Conservation (phyloP, 2,888 invertebrate species). For the Metallyticus violacea region DNA sequence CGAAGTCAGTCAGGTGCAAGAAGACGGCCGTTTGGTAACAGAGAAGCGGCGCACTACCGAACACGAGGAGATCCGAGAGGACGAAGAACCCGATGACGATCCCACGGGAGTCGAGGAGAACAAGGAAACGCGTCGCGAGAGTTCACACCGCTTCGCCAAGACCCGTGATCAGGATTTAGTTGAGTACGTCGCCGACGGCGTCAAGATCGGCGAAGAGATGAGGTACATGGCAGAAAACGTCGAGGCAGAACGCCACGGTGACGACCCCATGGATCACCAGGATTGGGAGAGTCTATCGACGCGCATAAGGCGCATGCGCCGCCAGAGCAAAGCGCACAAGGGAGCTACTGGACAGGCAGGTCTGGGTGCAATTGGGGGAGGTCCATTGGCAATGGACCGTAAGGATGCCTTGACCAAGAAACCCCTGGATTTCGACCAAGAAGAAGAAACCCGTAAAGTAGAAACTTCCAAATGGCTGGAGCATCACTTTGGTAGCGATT, state of each 20-base stretch:
- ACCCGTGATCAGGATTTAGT: slow-evolving; percentile 79
- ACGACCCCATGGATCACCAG: slow-evolving; percentile 58
- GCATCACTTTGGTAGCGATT: slow-evolving; percentile 86
- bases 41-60: slow-evolving; percentile 80
- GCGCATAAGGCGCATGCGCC: slow-evolving; percentile 65
- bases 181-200: slow-evolving; percentile 79
- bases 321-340: slow-evolving; percentile 42
- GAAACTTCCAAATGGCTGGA: slow-evolving; percentile 91
- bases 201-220: slow-evolving; percentile 76
- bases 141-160: slow-evolving; percentile 64
- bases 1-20: slow-evolving; percentile 9
- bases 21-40: slow-evolving; percentile 80
- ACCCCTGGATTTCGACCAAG: slow-evolving; percentile 80
- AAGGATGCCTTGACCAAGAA: slow-evolving; percentile 79
- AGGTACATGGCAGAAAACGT: slow-evolving; percentile 77
- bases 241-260: slow-evolving; percentile 68
- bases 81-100: slow-evolving; percentile 67
- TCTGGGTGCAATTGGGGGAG: not conserved
- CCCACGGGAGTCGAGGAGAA: slow-evolving; percentile 46
- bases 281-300: slow-evolving; percentile 80
- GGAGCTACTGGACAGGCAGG: not conserved
- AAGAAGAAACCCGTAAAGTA: slow-evolving; percentile 84
- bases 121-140: slow-evolving; percentile 52
- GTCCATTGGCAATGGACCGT: slow-evolving; percentile 53
- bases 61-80: slow-evolving; percentile 78